These are phyloP conservation scores for Lepus timidus DNA, from an alignment of 2,113 vertebrate genomes.

Conservation along the genomic window DNA sequence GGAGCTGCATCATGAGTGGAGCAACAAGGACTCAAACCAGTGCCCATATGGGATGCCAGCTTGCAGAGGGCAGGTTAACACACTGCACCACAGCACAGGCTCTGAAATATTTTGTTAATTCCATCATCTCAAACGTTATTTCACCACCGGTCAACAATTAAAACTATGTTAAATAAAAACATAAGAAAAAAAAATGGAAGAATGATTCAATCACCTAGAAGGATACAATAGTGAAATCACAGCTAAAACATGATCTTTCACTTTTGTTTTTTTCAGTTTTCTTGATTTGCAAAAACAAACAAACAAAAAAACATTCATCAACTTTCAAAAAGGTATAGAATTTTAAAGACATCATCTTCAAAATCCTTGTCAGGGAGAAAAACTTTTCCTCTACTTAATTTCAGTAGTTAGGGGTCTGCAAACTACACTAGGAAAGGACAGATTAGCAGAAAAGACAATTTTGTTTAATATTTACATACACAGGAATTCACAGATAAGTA, in stretches of 20 bases:
- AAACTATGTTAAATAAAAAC: background rate
- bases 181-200: slow-evolving; percentile 14
- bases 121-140: background rate
- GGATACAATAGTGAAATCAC: slow-evolving; percentile 28
- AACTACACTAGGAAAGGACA: slow-evolving; percentile 30
- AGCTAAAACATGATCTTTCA: slow-evolving; percentile 18
- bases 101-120: background rate
- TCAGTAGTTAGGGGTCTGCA: background rate
- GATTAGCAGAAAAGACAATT: background rate
- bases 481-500: background rate
- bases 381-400: slow-evolving; percentile 8
- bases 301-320: background rate
- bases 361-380: background rate
- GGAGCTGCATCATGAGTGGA: too few species aligned
- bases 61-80: too few species aligned
- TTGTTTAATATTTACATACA: slow-evolving; percentile 53
- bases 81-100: too few species aligned
- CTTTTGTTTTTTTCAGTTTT: background rate
- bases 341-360: slow-evolving; percentile 9
- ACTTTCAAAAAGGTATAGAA: slow-evolving; percentile 32
- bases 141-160: slow-evolving; percentile 23
- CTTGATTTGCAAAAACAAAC: background rate
- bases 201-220: slow-evolving; percentile 20
- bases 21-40: too few species aligned
- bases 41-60: too few species aligned